A percentile compares a stretch with the other conserved stretches of the same genome.
Evolutionary conservation across 1,140 invertebrate genomes (phyloP).

Genomic region (Eriocheir sinensis): DNA sequence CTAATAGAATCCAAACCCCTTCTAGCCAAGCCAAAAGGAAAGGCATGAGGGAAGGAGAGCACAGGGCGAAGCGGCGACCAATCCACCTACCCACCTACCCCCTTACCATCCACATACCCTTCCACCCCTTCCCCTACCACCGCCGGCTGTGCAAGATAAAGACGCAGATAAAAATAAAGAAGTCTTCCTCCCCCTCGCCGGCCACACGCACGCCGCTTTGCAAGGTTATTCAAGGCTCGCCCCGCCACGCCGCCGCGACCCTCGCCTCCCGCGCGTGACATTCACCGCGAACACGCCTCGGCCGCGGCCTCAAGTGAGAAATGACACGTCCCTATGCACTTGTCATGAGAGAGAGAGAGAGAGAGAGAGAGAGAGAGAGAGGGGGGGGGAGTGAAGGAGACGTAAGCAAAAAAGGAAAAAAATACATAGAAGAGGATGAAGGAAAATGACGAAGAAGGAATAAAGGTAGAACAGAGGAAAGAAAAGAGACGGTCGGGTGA

Average conservation of each 20-base stretch:
- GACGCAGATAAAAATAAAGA: not conserved
- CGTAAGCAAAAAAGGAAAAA: too few species aligned
- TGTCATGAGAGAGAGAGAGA: not conserved
- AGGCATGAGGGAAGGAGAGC: too few species aligned
- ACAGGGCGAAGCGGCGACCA: too few species aligned
- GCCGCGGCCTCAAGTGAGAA: not conserved
- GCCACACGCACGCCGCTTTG: not conserved
- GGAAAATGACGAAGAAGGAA: too few species aligned
- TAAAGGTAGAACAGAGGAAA: too few species aligned
- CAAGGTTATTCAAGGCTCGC: not conserved
- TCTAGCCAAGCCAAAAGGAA: too few species aligned
- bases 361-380: constrained; percentile 17
- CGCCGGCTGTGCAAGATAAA: not conserved
- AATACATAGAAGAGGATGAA: too few species aligned
- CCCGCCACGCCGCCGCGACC: not conserved
- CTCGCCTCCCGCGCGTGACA: not conserved
- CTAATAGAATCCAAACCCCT: too few species aligned
- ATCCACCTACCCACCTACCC: too few species aligned
- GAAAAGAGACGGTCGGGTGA: not conserved
- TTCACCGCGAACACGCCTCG: not conserved
- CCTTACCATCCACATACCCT: too few species aligned
- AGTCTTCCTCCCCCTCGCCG: not conserved
- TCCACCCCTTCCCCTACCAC: too few species aligned
- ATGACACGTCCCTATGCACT: constrained; percentile 3
- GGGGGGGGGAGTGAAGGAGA: not conserved